Base-by-base conservation (phyloP, 2,888 invertebrate species). In the Leucophora obtusa region DNA sequence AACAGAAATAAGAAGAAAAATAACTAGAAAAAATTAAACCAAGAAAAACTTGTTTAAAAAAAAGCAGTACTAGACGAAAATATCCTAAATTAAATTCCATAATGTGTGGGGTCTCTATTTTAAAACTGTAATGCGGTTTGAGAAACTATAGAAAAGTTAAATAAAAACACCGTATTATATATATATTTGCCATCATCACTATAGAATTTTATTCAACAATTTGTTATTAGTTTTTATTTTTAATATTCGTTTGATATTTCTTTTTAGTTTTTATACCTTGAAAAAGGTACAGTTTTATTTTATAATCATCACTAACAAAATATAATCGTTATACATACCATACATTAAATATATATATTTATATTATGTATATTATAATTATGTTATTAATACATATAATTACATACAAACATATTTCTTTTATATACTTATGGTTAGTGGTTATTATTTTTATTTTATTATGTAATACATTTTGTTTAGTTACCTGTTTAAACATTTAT, bases 221-320 rank as follows among this genome's bases (percentile, higher is more conserved):
- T 66, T 72, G 33, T 66, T 75, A 6, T 28, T 56, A 62, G 50
- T 68, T 70, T 65, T 58, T 76, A 68, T 75, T 62, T 78, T 68
- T 77, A 54, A 74, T 83, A 81, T 82, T 83, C 84, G 82, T 83
- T 83, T 84, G 81, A 84, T 84, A 82, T 83, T 82, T 53, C 82
- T 77, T 73, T 73, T 73, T 60, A 81, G 76, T 69, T 77, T 81
- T 77, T 74, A 77, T 70, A 81, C 70, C 77, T 66, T 70, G 35
- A 66, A 66, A 77, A 81, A 81, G 77, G 77, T 81, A 80, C 72
- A 65, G 33, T 70, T 59, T 75, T 66, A 75, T 70, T 63, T 65
- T 54, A 62, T 74, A 73, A 35, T 74, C 56, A 68, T 73, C 63
- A 72, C 75, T 72, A 79, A 82, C 75, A 72, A 79, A 75, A 75